Percentiles rank a stretch among this genome's conserved stretches.
These are phyloP conservation scores for Oscheius onirici DNA, from an alignment of 2,888 invertebrate species.

Conservation along the genomic window DNA sequence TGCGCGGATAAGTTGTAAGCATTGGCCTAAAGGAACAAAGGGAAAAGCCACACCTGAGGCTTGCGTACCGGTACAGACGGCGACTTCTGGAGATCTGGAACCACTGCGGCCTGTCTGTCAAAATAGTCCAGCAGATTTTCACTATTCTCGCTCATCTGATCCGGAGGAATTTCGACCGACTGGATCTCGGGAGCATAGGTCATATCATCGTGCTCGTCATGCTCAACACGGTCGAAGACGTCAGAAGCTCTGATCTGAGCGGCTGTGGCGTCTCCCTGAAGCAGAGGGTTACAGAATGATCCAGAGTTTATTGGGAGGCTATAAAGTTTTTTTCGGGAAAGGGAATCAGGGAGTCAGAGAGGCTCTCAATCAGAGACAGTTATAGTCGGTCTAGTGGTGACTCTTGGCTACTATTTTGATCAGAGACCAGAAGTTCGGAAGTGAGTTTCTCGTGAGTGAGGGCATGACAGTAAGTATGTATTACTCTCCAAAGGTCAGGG, in stretches of 20 bases:
- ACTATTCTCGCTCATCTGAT: constrained; percentile 68
- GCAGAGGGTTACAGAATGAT: no score
- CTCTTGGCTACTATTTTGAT: background rate
- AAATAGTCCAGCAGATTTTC: constrained; percentile 63
- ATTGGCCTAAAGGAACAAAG: background rate
- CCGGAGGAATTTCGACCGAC: constrained; percentile 70
- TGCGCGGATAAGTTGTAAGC: constrained; percentile 3
- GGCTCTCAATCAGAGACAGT: no score
- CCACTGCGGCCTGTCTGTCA: constrained; percentile 48
- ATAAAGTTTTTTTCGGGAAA: no score
- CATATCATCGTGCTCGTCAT: constrained; percentile 69
- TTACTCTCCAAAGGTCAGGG: no score
- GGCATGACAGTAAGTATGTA: no score
- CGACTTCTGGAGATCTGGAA: background rate
- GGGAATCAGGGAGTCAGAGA: no score
- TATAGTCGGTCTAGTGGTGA: no score
- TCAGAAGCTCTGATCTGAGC: constrained; percentile 27
- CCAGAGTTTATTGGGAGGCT: no score
- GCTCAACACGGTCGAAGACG: constrained; percentile 65
- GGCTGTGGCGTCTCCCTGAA: constrained; percentile 20
- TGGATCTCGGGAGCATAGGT: constrained; percentile 71
- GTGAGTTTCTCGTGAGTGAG: no score
- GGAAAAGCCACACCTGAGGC: constrained; percentile 19
- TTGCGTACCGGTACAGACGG: constrained; percentile 14
- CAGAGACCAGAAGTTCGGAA: no score